These are phyloP conservation scores for Nilaparvata lugens DNA, from an alignment of 1,140 invertebrate genomes.

Conservation along the genomic window DNA sequence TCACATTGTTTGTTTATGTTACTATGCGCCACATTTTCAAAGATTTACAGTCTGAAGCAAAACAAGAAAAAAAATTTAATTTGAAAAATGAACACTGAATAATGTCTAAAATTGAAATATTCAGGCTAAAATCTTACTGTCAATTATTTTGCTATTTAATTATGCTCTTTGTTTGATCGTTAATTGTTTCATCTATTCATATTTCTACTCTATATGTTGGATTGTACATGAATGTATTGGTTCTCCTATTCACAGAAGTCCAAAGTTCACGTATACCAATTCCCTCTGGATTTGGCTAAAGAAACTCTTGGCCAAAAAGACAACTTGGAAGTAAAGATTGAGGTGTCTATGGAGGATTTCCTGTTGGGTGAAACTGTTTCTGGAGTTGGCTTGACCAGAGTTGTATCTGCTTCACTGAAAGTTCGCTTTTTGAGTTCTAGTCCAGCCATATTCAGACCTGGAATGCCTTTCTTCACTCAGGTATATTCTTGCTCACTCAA, in stretches of 20 bases:
- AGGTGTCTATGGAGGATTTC: conserved; percentile 33
- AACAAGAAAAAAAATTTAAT: too few relatives aligned
- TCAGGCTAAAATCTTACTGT: too few relatives aligned
- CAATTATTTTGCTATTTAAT: too few relatives aligned
- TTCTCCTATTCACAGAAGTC: conserved; percentile 14
- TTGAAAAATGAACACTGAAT: too few relatives aligned
- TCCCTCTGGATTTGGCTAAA: conserved; percentile 2
- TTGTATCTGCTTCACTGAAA: conserved; percentile 38
- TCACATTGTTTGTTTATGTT: too few relatives aligned
- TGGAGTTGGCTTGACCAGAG: conserved; percentile 41
- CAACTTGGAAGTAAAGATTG: conserved; percentile 28
- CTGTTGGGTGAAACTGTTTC: conserved; percentile 31
- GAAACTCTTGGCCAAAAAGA: conserved; percentile 9
- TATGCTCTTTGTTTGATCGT: too few relatives aligned
- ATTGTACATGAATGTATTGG: neutral
- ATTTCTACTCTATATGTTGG: too few relatives aligned
- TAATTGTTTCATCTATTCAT: too few relatives aligned
- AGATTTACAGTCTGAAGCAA: too few relatives aligned
- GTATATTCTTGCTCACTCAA: conserved; percentile 34
- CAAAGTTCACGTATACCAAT: conserved; percentile 5
- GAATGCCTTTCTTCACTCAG: conserved; percentile 40
- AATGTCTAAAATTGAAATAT: too few relatives aligned
- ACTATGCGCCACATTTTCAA: too few relatives aligned
- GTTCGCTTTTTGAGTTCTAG: conserved; percentile 43
- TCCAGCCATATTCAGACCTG: conserved; percentile 47